phyloP scores from a whole-genome alignment of 2,797 vertebrate species.

The Scyliorhinus canicula region DNA sequence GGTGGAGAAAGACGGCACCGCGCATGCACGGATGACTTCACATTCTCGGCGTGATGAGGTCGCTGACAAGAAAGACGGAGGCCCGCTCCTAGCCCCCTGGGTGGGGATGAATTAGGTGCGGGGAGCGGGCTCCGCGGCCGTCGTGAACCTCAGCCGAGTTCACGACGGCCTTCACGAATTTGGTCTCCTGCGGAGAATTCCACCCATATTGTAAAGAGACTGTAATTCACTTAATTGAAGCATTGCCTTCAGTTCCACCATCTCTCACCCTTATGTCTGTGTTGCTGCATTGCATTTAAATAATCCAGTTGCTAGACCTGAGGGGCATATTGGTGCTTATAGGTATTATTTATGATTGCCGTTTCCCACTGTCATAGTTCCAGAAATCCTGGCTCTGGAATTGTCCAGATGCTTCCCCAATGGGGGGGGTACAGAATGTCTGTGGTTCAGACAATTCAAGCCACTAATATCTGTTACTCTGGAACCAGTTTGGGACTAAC shows the following conservation, averaged over 20 bases:
- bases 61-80: too few relatives aligned
- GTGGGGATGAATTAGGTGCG: too few relatives aligned
- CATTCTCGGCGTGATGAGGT: too few relatives aligned
- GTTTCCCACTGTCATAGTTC: not conserved
- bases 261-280: not conserved
- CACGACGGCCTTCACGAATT: too few relatives aligned
- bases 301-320: not conserved
- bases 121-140: too few relatives aligned
- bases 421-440: not conserved
- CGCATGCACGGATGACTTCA: too few relatives aligned
- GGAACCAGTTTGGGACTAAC: not conserved
- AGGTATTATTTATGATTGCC: not conserved
- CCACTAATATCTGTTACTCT: not conserved
- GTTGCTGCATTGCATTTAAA: not conserved
- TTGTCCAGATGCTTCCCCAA: not conserved
- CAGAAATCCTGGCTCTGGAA: not conserved
- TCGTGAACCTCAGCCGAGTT: too few relatives aligned
- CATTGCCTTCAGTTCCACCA: not conserved
- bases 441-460: not conserved
- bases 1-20: too few relatives aligned
- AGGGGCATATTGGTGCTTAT: not conserved
- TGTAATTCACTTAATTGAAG: not conserved
- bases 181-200: too few relatives aligned
- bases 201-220: not conserved
- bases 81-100: too few relatives aligned